Evolutionary conservation across 1,140 invertebrate species (phyloP).

Genomic region (Nephotettix cincticeps): DNA sequence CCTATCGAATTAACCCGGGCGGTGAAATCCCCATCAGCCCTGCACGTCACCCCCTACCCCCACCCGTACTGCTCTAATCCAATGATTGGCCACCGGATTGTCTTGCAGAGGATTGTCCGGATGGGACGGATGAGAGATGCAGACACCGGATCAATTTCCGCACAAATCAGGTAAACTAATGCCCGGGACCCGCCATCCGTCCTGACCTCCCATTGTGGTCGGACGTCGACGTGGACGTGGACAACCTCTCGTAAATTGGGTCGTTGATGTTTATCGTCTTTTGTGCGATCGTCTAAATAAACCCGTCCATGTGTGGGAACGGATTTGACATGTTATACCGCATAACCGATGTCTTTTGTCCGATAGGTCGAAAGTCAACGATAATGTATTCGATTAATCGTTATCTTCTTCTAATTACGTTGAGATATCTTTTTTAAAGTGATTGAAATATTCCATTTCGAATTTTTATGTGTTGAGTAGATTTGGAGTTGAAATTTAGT

Average conservation of each 20-base stretch:
- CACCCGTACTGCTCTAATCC: too few species aligned
- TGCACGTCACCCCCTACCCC: too few species aligned
- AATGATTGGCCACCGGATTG: too few species aligned
- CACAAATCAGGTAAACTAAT: conserved; percentile 23
- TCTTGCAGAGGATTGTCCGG: too few species aligned
- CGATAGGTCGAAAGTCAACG: not conserved
- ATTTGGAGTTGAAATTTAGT: too few species aligned
- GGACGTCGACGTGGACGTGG: not conserved
- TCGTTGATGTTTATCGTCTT: conserved; percentile 11
- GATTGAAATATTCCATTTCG: too few species aligned
- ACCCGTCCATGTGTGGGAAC: conserved; percentile 8
- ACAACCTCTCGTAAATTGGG: conserved; percentile 16
- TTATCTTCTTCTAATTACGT: too few species aligned
- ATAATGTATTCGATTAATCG: not conserved
- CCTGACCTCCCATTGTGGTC: not conserved
- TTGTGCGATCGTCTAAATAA: conserved; percentile 16
- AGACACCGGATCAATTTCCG: conserved; percentile 15
- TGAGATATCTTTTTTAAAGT: too few species aligned
- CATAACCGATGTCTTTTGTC: too few species aligned
- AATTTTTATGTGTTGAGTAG: too few species aligned
- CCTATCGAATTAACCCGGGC: too few species aligned
- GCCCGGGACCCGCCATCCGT: not conserved
- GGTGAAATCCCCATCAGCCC: too few species aligned
- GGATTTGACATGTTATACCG: conserved; percentile 5
- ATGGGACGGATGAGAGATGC: not conserved